phyloP scores from a whole-genome alignment of 2,888 invertebrate genomes.

The Eupeodes luniger region DNA sequence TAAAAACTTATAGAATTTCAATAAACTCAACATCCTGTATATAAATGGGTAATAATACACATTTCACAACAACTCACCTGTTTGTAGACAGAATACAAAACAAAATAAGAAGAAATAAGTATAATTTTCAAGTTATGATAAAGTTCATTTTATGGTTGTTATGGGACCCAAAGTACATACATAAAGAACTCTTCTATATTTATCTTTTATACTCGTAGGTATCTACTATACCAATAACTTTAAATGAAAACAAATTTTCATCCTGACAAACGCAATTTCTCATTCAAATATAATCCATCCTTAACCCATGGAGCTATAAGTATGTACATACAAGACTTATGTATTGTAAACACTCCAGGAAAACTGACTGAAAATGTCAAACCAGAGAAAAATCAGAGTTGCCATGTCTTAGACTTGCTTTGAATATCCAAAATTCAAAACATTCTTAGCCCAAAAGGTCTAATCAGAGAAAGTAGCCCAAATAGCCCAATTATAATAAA shows the following conservation, averaged over 20 bases:
- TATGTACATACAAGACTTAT: not conserved
- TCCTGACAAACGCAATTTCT: constrained; percentile 23
- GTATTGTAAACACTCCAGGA: constrained; percentile 12
- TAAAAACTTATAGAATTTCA: no score
- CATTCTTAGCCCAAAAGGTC: no score
- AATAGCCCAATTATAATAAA: no score
- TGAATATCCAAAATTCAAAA: no score
- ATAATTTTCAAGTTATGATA: constrained; percentile 1
- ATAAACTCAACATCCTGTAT: no score
- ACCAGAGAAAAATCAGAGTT: no score
- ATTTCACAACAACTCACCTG: no score
- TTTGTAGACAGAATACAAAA: no score
- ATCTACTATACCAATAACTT: not conserved
- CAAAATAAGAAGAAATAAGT: not conserved
- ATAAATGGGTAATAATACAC: no score
- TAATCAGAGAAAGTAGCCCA: no score
- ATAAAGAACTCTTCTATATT: not conserved
- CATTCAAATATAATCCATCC: constrained; percentile 19
- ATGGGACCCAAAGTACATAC: not conserved
- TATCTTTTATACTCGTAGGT: no score
- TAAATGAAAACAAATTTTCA: constrained; percentile 7
- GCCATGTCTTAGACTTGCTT: no score
- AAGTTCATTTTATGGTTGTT: constrained; percentile 11
- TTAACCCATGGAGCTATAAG: not conserved
- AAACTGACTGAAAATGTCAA: not conserved